A percentile compares a stretch with the other conserved stretches of the same genome.
Evolutionary conservation across 2,113 vertebrate species (phyloP).

Genomic region (Toxotes chatareus): DNA sequence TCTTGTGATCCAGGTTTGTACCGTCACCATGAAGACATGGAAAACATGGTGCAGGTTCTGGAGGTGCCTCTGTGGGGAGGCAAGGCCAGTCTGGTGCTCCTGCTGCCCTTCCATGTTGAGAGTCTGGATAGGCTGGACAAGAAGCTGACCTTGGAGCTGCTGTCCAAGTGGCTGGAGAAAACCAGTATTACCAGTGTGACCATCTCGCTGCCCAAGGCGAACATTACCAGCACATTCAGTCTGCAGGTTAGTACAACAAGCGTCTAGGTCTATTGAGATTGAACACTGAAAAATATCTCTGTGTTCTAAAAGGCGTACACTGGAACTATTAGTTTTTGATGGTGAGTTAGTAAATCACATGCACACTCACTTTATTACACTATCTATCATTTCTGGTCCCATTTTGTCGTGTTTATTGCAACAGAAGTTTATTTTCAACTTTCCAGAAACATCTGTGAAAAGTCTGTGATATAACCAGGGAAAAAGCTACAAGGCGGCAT

Average conservation of each 20-base stretch:
- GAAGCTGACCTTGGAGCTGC: constrained; percentile 73
- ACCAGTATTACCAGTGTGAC: constrained; percentile 58
- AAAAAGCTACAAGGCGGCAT: not conserved
- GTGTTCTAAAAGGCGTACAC: too few relatives aligned
- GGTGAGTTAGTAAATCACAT: not conserved
- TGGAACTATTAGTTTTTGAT: too few relatives aligned
- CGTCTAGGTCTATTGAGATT: not conserved
- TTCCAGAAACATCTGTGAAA: not conserved
- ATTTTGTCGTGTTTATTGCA: not conserved
- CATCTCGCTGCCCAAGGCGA: constrained; percentile 74
- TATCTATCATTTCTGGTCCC: not conserved
- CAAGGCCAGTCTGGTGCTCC: constrained; percentile 72
- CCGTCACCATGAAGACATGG: constrained; percentile 71
- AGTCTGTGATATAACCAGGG: not conserved
- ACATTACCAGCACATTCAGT: constrained; percentile 70
- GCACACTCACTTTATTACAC: not conserved
- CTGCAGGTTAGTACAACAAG: constrained; percentile 70
- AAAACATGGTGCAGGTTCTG: constrained; percentile 81
- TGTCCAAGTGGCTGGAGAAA: constrained; percentile 75
- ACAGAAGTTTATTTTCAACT: not conserved
- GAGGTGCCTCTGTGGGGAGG: constrained; percentile 73
- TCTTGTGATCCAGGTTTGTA: constrained; percentile 66
- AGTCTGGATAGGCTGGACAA: constrained; percentile 71
- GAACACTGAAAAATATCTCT: too few relatives aligned
- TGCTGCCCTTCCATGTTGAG: constrained; percentile 81